These are phyloP conservation scores for Pipra filicauda DNA, from an alignment of 2,113 vertebrate genomes.

Conservation along the genomic window DNA sequence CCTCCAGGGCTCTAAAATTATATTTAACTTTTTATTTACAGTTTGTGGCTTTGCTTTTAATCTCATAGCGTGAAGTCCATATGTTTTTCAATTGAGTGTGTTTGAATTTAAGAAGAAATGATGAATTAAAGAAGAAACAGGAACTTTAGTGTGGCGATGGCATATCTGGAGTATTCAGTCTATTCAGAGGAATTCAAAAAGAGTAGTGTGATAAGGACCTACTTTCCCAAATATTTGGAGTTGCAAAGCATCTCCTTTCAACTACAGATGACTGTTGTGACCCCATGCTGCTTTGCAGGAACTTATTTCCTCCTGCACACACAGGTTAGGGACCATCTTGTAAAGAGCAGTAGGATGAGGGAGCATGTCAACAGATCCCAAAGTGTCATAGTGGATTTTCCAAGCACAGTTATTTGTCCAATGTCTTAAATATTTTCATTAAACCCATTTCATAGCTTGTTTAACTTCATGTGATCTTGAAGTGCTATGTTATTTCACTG, in stretches of 20 bases:
- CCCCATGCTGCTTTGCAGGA: neutral
- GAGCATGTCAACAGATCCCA: neutral
- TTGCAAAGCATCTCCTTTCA: neutral
- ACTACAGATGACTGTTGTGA: neutral
- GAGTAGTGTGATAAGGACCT: neutral
- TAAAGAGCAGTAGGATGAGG: neutral
- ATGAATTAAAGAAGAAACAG: neutral
- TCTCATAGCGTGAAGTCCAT: neutral
- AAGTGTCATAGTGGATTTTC: neutral
- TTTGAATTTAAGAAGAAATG: neutral
- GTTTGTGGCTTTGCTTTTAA: neutral
- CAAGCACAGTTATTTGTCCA: neutral
- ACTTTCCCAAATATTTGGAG: neutral
- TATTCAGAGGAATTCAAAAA: neutral
- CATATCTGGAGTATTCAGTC: fast-evolving
- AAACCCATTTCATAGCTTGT: neutral
- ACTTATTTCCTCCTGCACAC: neutral
- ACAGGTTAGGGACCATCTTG: neutral
- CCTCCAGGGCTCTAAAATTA: neutral
- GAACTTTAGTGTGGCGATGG: neutral
- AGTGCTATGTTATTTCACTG: neutral
- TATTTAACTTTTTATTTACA: neutral
- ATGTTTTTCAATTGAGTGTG: neutral
- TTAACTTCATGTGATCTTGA: neutral
- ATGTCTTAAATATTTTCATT: neutral